These are phyloP conservation scores for Notoglanidium macrostoma DNA, from an alignment of 2,797 vertebrate genomes.

Conservation along the genomic window DNA sequence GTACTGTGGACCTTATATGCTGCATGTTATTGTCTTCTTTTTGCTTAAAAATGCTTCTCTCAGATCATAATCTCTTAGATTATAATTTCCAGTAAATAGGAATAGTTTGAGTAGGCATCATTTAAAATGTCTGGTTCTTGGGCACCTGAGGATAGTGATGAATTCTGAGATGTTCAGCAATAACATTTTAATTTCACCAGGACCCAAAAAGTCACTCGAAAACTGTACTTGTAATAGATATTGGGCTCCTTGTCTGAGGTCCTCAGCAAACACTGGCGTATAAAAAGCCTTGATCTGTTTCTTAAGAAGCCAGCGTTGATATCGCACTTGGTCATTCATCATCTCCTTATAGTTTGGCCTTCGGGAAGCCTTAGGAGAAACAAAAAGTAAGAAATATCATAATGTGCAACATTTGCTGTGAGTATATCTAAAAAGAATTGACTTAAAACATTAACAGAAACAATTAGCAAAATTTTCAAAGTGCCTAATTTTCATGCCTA, in stretches of 20 bases:
- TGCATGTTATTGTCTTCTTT: not conserved
- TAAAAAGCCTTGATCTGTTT: constrained; percentile 94
- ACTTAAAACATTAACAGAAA: not conserved
- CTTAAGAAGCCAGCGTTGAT: constrained; percentile 92
- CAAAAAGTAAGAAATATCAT: not conserved
- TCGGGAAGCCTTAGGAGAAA: constrained; percentile 78
- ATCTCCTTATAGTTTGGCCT: constrained; percentile 91
- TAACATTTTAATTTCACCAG: not conserved
- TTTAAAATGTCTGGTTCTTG: not conserved
- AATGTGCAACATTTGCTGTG: not conserved
- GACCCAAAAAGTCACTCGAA: not conserved
- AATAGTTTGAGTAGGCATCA: not conserved
- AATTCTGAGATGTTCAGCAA: not conserved
- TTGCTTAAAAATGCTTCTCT: not conserved
- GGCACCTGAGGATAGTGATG: not conserved
- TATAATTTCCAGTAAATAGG: not conserved
- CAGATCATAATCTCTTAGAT: not conserved
- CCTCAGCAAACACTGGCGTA: constrained; percentile 88
- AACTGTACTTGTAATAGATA: constrained; percentile 87
- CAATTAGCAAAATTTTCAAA: not conserved
- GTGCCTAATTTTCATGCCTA: constrained; percentile 64
- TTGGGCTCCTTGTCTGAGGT: constrained; percentile 88
- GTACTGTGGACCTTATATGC: not conserved
- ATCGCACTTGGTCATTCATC: constrained; percentile 82
- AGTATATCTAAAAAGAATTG: not conserved